Evolutionary conservation across 2,113 vertebrate genomes (phyloP).

Genomic region (Lontra canadensis): DNA sequence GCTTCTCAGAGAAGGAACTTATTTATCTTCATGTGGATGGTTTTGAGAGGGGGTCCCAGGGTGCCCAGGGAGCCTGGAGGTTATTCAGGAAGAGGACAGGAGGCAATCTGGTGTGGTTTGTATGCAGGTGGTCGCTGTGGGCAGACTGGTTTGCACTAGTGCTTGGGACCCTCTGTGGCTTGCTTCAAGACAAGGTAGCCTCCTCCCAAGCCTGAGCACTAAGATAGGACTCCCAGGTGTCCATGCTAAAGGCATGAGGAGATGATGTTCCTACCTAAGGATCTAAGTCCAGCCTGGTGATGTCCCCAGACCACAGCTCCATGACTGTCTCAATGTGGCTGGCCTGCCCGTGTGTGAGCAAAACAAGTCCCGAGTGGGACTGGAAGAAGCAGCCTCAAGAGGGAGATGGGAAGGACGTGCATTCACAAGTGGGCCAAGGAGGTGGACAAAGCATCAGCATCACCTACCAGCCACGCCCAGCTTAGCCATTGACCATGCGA

Average conservation of each 20-base stretch:
- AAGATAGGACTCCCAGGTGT: background rate
- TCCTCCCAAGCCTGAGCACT: background rate
- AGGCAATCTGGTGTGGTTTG: background rate
- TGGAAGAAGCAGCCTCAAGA: background rate
- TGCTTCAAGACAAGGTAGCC: accelerated
- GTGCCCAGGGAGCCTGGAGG: background rate
- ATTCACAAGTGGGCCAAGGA: no score
- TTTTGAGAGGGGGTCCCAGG: background rate
- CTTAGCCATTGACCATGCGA: background rate
- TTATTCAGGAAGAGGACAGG: background rate
- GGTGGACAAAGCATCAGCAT: background rate
- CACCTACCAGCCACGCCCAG: background rate
- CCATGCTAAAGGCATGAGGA: background rate
- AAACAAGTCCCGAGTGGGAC: background rate
- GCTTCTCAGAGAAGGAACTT: accelerated
- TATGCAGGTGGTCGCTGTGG: accelerated
- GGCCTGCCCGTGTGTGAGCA: background rate
- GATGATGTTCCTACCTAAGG: background rate
- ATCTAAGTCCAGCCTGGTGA: background rate
- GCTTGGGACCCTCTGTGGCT: background rate
- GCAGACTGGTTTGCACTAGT: no score
- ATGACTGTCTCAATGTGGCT: background rate
- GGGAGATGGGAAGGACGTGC: background rate
- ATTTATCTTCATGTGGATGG: no score
- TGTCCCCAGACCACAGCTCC: background rate